Conservation (phyloP, 2,888 invertebrate species). For the Beris morrisii region DNA sequence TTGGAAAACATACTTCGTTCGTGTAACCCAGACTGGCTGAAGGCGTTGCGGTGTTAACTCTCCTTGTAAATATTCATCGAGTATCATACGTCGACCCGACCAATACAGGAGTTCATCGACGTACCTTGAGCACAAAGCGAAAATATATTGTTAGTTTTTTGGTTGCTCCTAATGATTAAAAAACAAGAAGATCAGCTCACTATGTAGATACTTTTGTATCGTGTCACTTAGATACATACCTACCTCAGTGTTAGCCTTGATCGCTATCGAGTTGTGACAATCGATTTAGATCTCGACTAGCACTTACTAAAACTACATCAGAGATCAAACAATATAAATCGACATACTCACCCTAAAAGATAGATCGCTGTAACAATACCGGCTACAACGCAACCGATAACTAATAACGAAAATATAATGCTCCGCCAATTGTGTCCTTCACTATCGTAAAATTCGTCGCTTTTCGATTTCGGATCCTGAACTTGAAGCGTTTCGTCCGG, state of each 20-base stretch:
- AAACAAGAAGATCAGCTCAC: too few species aligned
- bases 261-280: too few species aligned
- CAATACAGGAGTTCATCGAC: constrained; percentile 87
- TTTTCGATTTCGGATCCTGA: constrained; percentile 83
- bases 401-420: constrained; percentile 82
- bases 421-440: constrained; percentile 90
- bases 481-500: constrained; percentile 91
- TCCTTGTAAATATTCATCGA: constrained; percentile 82
- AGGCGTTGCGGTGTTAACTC: constrained; percentile 72
- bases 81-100: constrained; percentile 83
- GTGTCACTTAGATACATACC: too few species aligned
- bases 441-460: constrained; percentile 74
- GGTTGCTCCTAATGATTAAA: too few species aligned
- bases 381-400: constrained; percentile 83
- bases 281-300: too few species aligned
- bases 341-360: constrained; percentile 77
- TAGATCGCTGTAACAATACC: constrained; percentile 88
- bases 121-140: constrained; percentile 60
- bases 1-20: constrained; percentile 82
- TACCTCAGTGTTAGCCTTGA: too few species aligned
- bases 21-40: constrained; percentile 80
- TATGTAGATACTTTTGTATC: too few species aligned
- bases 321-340: too few species aligned
- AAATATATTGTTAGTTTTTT: too few species aligned
- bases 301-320: too few species aligned